A percentile compares a stretch with the other conserved stretches of the same genome.
phyloP scores from a whole-genome alignment of 1,140 invertebrate genomes.

The Callitettix versicolor region DNA sequence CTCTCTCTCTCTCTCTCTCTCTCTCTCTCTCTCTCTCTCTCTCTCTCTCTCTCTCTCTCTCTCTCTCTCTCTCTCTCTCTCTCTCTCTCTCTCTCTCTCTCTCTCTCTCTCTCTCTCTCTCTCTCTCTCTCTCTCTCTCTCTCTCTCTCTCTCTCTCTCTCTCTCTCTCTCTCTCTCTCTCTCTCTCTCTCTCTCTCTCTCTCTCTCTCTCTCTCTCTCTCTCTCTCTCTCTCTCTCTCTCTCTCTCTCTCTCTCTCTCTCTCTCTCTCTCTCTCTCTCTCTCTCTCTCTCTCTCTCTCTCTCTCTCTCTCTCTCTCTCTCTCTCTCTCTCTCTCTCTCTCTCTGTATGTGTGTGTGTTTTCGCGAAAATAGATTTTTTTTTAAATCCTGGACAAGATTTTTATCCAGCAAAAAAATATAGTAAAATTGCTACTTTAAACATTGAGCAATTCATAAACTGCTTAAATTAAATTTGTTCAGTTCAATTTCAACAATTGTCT shows the following conservation, averaged over 20 bases:
- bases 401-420: no score
- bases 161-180: neutral
- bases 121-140: neutral
- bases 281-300: neutral
- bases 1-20: constrained; percentile 6
- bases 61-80: neutral
- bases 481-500: no score
- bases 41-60: neutral
- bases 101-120: neutral
- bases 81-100: neutral
- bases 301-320: neutral
- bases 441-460: no score
- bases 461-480: no score
- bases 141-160: neutral
- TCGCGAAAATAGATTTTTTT: no score
- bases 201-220: neutral
- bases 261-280: neutral
- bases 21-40: neutral
- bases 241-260: neutral
- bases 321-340: neutral
- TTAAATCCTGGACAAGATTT: no score
- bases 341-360: no score
- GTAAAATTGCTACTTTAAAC: no score
- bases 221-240: neutral
- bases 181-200: neutral